A percentile compares a stretch with the other conserved stretches of the same genome.
phyloP scores from a whole-genome alignment of 2,797 vertebrate species.

The Phalanger gymnotis region DNA sequence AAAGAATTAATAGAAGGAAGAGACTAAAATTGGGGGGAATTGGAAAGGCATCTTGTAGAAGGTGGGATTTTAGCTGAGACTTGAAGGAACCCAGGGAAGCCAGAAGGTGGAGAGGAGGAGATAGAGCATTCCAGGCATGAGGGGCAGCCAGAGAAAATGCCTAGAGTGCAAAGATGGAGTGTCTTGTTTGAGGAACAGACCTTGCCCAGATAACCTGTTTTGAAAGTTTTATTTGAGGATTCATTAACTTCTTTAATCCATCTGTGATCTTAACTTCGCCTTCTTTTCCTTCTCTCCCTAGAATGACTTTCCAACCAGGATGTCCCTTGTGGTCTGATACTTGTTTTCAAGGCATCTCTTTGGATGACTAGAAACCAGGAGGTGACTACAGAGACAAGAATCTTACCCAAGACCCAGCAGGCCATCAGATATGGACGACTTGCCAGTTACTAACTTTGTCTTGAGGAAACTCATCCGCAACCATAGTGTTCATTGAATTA shows the following conservation, averaged over 20 bases:
- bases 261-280: conserved; percentile 64
- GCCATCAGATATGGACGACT: conserved; percentile 75
- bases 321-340: conserved; percentile 90
- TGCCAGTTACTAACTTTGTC: conserved; percentile 74
- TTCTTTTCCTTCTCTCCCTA: conserved; percentile 78
- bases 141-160: neutral
- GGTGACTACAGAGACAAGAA: conserved; percentile 66
- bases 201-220: neutral
- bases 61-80: neutral
- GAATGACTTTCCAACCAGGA: conserved; percentile 89
- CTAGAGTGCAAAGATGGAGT: neutral
- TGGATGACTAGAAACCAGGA: conserved; percentile 74
- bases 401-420: conserved; percentile 76
- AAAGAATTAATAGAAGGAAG: neutral
- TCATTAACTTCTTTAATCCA: conserved; percentile 7
- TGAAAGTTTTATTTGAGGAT: conserved; percentile 36
- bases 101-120: neutral
- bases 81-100: neutral
- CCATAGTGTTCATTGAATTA: conserved; percentile 38
- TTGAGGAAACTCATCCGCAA: conserved; percentile 60
- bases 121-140: neutral
- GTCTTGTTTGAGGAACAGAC: neutral
- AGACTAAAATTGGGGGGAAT: neutral
- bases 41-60: neutral
- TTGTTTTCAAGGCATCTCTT: conserved; percentile 70